Percentiles rank a stretch among this genome's conserved stretches.
Conservation (phyloP, 2,888 invertebrate genomes). For the Hirtodrosophila duncani region DNA sequence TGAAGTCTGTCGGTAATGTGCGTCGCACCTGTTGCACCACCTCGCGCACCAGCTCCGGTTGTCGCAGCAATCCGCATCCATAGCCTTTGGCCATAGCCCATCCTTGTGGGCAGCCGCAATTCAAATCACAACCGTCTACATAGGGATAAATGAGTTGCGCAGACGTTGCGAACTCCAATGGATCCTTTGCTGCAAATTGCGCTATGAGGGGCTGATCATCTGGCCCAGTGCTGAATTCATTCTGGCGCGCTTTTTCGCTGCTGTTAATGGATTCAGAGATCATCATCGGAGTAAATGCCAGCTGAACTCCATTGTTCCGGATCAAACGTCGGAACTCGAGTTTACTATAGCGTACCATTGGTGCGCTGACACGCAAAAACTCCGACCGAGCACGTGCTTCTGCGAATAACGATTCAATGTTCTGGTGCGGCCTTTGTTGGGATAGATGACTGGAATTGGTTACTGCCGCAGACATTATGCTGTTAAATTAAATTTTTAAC, state of each 20-base stretch:
- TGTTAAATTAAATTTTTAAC: no score
- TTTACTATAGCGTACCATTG: constrained; percentile 88
- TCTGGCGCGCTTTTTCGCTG: constrained; percentile 90
- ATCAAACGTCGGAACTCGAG: constrained; percentile 87
- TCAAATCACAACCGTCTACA: constrained; percentile 95
- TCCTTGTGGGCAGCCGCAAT: constrained; percentile 98
- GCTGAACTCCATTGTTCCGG: constrained; percentile 89
- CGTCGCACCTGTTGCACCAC: constrained; percentile 88
- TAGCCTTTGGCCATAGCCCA: constrained; percentile 96
- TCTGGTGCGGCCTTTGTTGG: constrained; percentile 51
- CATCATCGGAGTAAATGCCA: constrained; percentile 98
- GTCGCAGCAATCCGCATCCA: constrained; percentile 89
- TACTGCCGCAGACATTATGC: no score
- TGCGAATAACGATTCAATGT: constrained; percentile 84
- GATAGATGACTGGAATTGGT: constrained; percentile 33
- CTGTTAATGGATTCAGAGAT: constrained; percentile 94
- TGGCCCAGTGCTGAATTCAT: constrained; percentile 87
- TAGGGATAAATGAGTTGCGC: constrained; percentile 90
- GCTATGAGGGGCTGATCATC: constrained; percentile 92
- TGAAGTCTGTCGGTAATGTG: constrained; percentile 84
- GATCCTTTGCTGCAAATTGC: constrained; percentile 95
- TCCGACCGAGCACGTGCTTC: constrained; percentile 76
- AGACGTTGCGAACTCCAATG: constrained; percentile 90
- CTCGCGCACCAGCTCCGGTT: constrained; percentile 90
- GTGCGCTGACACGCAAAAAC: constrained; percentile 89